Base-by-base conservation (phyloP, 2,113 vertebrate species). In the Noctilio leporinus region DNA sequence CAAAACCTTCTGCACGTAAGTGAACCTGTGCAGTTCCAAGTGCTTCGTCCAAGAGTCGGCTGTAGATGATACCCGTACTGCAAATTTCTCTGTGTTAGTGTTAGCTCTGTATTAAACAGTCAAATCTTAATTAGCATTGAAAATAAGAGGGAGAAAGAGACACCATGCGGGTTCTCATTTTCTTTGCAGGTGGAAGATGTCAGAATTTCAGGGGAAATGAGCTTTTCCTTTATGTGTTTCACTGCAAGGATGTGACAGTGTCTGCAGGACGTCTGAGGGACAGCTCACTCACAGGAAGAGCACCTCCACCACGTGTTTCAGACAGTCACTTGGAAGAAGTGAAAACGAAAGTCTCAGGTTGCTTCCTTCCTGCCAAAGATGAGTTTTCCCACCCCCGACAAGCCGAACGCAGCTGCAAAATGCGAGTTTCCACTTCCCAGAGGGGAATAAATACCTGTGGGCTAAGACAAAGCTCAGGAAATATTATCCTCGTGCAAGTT, bases 381-480 rank as follows among this genome's bases (percentile, higher is more conserved):
- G 45, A 81, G 67, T 86, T 82, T 86, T 95, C 67, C 84, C 65
- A 90, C 92, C 70, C 64, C n/a, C n/a, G n/a, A n/a, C n/a, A n/a
- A n/a, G n/a, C n/a, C n/a, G n/a, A n/a, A n/a, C n/a, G n/a, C n/a
- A n/a, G 47, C 89, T 87, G 69, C 89, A 67, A 92, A 77, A 94
- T 22, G 49, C 77, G 22, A 76, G 45, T 45, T 53, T 26, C 43
- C 11, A 45, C 82, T 72, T 84, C 77, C 72, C 12, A 2, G 43
- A 3, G 16, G 8, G 24, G 26, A 26, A 0, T 1, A 2, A 40
- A 51, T 45, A 91, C 65, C 76, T 62, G 26, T 24, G 73, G 45
- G 33, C 57, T 49, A 19, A 89, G 82, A 70, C 28, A 51, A 15
- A 81, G 77, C 75, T 24, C 82, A 62, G 65, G 86, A 83, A 92